Percentiles rank a stretch among this genome's conserved stretches.
Conservation (phyloP, 2,888 invertebrate genomes). For the Dolichomitus sp. region DNA sequence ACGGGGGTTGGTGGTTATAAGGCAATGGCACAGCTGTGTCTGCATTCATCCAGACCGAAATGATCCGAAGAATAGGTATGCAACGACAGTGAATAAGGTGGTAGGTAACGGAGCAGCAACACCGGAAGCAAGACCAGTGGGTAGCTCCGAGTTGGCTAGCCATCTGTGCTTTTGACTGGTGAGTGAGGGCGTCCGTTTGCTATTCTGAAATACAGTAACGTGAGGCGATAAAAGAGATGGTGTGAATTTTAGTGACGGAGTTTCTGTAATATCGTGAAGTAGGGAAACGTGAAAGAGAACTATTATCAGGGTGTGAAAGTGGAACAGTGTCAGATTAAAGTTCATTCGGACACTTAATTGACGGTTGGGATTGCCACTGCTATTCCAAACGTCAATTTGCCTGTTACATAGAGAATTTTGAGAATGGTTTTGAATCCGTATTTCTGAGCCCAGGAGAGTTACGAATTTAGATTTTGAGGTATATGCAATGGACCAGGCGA, state of each 20-base stretch:
- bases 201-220: constrained; percentile 65
- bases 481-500: too few species aligned
- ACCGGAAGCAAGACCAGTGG: not conserved
- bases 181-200: constrained; percentile 25
- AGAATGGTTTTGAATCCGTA: too few species aligned
- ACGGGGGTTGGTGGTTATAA: constrained; percentile 32
- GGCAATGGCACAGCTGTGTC: constrained; percentile 77
- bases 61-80: constrained; percentile 72
- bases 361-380: constrained; percentile 56
- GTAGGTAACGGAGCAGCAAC: not conserved
- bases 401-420: not conserved
- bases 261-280: not conserved
- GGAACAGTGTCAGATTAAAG: constrained; percentile 48
- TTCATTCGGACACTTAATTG: constrained; percentile 55
- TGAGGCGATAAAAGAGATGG: constrained; percentile 66
- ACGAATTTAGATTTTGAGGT: too few species aligned
- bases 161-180: constrained; percentile 60
- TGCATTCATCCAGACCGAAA: constrained; percentile 80
- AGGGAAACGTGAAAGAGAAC: not conserved
- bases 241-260: constrained; percentile 3
- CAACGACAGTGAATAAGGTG: constrained; percentile 20
- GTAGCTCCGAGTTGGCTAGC: too few species aligned
- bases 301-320: not conserved
- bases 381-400: constrained; percentile 37
- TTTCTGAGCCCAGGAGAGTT: too few species aligned